Evolutionary conservation across 2,888 invertebrate genomes (phyloP).

Genomic region (Tipula confusa): DNA sequence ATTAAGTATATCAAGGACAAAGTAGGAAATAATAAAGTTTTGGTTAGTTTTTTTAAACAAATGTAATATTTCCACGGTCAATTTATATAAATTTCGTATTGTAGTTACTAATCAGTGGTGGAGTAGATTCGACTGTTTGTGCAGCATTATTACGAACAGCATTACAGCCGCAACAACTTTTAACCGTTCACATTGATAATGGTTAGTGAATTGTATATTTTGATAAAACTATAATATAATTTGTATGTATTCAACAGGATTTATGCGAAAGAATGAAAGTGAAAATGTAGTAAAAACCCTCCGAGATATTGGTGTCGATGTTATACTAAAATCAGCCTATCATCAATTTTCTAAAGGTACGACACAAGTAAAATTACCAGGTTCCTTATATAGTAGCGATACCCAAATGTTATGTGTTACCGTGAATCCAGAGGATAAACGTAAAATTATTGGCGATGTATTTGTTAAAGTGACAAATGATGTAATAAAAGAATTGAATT

Average conservation of each 20-base stretch:
- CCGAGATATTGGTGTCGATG: conserved; percentile 73
- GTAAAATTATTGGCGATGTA: conserved; percentile 98
- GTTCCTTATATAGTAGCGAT: conserved; percentile 52
- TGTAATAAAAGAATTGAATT: conserved; percentile 77
- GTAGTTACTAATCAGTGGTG: conserved; percentile 92
- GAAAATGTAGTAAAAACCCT: conserved; percentile 79
- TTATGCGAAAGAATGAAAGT: conserved; percentile 96
- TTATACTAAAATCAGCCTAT: conserved; percentile 70
- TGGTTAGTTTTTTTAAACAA: conserved; percentile 58
- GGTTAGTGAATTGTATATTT: conserved; percentile 54
- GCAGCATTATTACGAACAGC: conserved; percentile 91
- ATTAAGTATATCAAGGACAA: conserved; percentile 85
- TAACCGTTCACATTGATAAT: conserved; percentile 97
- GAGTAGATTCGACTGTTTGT: conserved; percentile 99
- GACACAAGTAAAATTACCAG: conserved; percentile 69
- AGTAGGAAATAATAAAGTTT: conserved; percentile 87
- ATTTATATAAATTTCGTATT: conserved; percentile 34
- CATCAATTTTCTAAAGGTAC: conserved; percentile 74
- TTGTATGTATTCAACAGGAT: conserved; percentile 50
- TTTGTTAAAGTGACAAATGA: conserved; percentile 94
- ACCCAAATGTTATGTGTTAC: conserved; percentile 84
- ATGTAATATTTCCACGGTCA: neutral
- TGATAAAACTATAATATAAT: neutral
- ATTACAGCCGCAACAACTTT: conserved; percentile 81
- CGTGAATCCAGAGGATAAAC: conserved; percentile 92